A percentile compares a stretch with the other conserved stretches of the same genome.
Evolutionary conservation across 2,888 invertebrate genomes (phyloP).

Genomic region (Xylocampa areola): DNA sequence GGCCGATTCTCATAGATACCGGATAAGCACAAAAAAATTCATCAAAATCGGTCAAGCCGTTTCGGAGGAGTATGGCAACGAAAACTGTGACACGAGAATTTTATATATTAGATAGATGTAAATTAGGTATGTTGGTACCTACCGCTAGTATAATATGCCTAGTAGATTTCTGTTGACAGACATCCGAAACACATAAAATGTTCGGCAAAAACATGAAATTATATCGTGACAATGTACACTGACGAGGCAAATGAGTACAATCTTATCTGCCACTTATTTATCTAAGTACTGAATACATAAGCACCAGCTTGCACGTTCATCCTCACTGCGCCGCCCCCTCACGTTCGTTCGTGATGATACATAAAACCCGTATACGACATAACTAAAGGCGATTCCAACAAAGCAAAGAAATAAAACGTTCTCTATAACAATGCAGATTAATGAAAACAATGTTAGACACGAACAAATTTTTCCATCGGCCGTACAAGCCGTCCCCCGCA

Average conservation of each 20-base stretch:
- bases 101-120: too few relatives aligned
- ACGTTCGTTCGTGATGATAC: conserved; percentile 61
- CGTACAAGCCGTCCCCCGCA: conserved; percentile 74
- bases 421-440: conserved; percentile 57
- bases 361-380: conserved; percentile 58
- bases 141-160: not conserved
- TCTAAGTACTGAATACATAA: conserved; percentile 51
- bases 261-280: conserved; percentile 59
- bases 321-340: conserved; percentile 50
- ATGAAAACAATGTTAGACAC: conserved; percentile 63
- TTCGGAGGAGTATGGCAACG: too few relatives aligned
- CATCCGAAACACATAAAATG: conserved; percentile 16
- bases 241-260: conserved; percentile 46
- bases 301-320: conserved; percentile 40
- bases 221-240: conserved; percentile 29
- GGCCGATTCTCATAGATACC: too few relatives aligned
- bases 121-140: too few relatives aligned
- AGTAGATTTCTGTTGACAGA: conserved; percentile 16
- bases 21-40: too few relatives aligned
- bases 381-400: conserved; percentile 43
- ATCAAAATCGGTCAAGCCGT: too few relatives aligned
- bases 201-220: conserved; percentile 19
- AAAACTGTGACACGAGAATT: too few relatives aligned
- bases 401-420: conserved; percentile 60
- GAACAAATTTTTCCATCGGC: conserved; percentile 64